A percentile compares a stretch with the other conserved stretches of the same genome.
These are phyloP conservation scores for Epistrophella euchroma DNA, from an alignment of 2,888 invertebrate genomes.

Conservation along the genomic window DNA sequence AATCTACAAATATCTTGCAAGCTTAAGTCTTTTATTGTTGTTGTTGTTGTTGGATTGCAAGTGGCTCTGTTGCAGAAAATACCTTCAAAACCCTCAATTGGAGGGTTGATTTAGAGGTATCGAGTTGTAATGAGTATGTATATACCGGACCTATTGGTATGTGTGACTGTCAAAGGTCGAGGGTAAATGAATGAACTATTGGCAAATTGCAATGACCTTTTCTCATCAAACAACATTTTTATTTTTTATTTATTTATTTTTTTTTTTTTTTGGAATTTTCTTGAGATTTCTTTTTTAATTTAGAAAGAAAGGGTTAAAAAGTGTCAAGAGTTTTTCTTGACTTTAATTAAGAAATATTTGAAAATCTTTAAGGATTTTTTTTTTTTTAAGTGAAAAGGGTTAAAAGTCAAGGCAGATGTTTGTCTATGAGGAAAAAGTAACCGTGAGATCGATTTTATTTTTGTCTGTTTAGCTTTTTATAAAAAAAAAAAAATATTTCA, in stretches of 20 bases:
- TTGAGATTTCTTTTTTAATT: not conserved
- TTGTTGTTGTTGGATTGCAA: slow-evolving; percentile 16
- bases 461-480: no score
- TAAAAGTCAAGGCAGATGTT: slow-evolving; percentile 31
- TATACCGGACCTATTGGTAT: not conserved
- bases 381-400: slow-evolving; percentile 14
- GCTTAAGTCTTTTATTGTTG: slow-evolving; percentile 25
- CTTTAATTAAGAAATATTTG: slow-evolving; percentile 47
- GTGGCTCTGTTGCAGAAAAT: slow-evolving; percentile 10
- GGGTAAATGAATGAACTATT: slow-evolving; percentile 74
- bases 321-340: slow-evolving; percentile 16
- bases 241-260: slow-evolving; percentile 1
- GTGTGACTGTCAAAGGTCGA: slow-evolving; percentile 67
- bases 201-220: slow-evolving; percentile 75
- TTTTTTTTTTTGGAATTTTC: slow-evolving; percentile 28
- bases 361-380: not conserved
- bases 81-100: slow-evolving; percentile 4
- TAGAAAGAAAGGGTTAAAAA: slow-evolving; percentile 43
- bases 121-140: not conserved
- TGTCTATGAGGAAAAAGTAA: not conserved
- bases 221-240: not conserved
- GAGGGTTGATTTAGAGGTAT: not conserved
- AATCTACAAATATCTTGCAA: no score
- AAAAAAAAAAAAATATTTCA: no score
- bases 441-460: not conserved